phyloP scores from a whole-genome alignment of 2,888 invertebrate genomes.

The Mimumesa dahlbomi region DNA sequence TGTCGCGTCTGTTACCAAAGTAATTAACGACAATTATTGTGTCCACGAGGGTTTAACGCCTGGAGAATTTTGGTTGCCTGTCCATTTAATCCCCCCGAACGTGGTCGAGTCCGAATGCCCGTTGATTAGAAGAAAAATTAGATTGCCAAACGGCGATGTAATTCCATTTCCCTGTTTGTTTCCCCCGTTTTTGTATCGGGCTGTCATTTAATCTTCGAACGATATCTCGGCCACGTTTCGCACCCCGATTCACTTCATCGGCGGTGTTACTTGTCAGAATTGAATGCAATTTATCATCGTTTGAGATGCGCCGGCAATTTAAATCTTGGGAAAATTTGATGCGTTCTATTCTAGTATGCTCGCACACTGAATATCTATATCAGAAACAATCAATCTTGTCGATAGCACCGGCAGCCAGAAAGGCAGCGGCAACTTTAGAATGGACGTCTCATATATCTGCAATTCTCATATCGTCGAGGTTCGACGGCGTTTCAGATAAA shows the following conservation, averaged over 20 bases:
- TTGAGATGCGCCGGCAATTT: slow-evolving; percentile 2
- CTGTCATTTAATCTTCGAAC: background rate
- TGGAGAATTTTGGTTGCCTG: too few species aligned
- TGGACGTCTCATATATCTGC: slow-evolving; percentile 16
- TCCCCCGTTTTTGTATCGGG: background rate
- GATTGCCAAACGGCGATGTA: too few species aligned
- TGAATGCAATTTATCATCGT: slow-evolving; percentile 13
- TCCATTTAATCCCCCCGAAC: too few species aligned
- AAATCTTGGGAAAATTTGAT: slow-evolving; percentile 18
- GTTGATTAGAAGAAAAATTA: too few species aligned
- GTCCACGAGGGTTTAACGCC: too few species aligned
- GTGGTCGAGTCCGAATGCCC: too few species aligned
- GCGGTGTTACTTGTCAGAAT: background rate
- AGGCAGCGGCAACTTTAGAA: slow-evolving; percentile 8
- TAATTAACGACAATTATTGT: too few species aligned
- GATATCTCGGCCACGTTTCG: background rate
- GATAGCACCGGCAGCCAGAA: slow-evolving; percentile 6
- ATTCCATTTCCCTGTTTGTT: background rate
- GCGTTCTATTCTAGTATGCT: background rate
- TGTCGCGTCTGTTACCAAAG: too few species aligned
- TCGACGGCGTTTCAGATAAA: too few species aligned
- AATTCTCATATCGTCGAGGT: slow-evolving; percentile 4
- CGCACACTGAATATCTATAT: slow-evolving; percentile 2
- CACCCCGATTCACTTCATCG: background rate
- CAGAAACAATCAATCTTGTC: slow-evolving; percentile 18